Percentiles rank a stretch among this genome's conserved stretches.
phyloP scores from a whole-genome alignment of 2,797 vertebrate species.

The Alca torda region DNA sequence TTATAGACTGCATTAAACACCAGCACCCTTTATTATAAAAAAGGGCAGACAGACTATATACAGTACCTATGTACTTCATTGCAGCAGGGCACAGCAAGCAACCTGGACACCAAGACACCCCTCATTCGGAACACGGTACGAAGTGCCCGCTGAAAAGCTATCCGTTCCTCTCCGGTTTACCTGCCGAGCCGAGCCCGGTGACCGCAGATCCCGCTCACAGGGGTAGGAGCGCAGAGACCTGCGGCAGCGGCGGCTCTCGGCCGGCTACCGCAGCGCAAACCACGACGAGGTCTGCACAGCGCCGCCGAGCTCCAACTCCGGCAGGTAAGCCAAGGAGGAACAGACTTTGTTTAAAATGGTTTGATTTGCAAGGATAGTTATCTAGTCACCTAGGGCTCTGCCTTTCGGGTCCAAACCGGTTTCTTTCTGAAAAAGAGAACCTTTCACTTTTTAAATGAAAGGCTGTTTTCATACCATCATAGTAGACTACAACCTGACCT shows the following conservation, averaged over 20 bases:
- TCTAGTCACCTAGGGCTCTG: neutral
- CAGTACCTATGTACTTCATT: neutral
- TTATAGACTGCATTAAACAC: neutral
- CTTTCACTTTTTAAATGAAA: neutral
- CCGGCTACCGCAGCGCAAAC: neutral
- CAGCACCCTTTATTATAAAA: neutral
- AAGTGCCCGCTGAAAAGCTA: neutral
- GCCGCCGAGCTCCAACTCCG: fast-evolving
- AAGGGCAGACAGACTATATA: constrained; percentile 33
- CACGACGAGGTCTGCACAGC: neutral
- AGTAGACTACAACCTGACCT: neutral
- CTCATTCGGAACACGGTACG: fast-evolving
- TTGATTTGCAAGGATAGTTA: neutral
- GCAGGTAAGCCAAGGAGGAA: constrained; percentile 23
- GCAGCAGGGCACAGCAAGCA: neutral
- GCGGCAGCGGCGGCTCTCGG: fast-evolving
- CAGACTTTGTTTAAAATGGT: neutral
- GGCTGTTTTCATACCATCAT: neutral
- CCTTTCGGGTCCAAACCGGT: neutral
- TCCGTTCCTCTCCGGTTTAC: neutral
- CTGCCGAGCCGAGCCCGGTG: neutral
- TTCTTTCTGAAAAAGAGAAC: neutral
- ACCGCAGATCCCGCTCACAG: fast-evolving
- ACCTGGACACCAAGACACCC: neutral
- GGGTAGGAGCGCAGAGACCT: neutral